A percentile compares a stretch with the other conserved stretches of the same genome.
Conservation (phyloP, 30 jellyfish, hydroid and myxozoan species). For the Pseudorhiza aurosa region DNA sequence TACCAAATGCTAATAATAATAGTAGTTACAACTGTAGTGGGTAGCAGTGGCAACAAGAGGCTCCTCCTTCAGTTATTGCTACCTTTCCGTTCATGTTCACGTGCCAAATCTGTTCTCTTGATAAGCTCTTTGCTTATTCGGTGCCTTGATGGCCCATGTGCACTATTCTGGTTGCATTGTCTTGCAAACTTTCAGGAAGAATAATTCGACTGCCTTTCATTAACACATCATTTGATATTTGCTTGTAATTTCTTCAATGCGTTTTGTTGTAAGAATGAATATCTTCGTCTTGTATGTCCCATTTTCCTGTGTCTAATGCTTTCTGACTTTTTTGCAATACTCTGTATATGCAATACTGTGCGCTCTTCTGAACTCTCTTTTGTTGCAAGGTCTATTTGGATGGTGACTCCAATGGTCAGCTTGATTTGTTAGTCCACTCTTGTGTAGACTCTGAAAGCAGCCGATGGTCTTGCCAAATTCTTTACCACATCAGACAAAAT, state of each 20-base stretch:
- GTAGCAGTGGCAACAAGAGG: constrained; percentile 75
- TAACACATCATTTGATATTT: constrained; percentile 40
- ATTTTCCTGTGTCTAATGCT: constrained; percentile 15
- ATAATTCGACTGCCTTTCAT: constrained; percentile 54
- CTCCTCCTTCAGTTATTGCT: constrained; percentile 13
- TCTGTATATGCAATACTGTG: too few species aligned
- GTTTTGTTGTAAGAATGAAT: constrained; percentile 31
- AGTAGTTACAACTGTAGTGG: too few species aligned
- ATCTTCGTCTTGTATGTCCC: constrained; percentile 32
- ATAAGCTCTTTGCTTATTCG: constrained; percentile 43
- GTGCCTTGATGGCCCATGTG: constrained; percentile 74
- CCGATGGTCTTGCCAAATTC: neutral
- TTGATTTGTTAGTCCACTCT: too few species aligned
- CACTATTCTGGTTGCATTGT: constrained; percentile 35
- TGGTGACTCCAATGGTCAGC: too few species aligned
- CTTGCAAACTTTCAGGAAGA: constrained; percentile 17
- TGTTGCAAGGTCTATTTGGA: too few species aligned
- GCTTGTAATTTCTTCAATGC: constrained; percentile 40
- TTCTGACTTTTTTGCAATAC: constrained; percentile 16
- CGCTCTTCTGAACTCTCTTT: too few species aligned
- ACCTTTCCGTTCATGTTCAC: constrained; percentile 48
- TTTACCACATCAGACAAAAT: neutral
- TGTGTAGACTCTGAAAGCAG: neutral
- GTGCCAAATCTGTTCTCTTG: constrained; percentile 62
- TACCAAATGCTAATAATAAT: constrained; percentile 63